Evolutionary conservation across 2,797 vertebrate genomes (phyloP), one percentile per base, ranked within the genome.

Genomic region (Setipinna tenuifilis): DNA sequence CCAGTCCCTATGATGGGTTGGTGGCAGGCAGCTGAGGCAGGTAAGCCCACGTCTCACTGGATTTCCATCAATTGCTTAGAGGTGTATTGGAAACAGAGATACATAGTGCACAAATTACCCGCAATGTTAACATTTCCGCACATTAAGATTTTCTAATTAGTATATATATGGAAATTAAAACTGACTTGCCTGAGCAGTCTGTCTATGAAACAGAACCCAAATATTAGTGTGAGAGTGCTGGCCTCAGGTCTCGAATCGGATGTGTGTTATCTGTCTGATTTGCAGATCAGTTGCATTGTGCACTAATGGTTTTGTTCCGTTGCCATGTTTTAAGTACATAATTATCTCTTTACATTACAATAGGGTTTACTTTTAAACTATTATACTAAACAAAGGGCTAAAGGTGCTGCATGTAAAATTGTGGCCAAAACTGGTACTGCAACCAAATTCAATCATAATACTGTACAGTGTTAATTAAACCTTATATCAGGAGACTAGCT

Each of bases 21-120:
- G 95, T 94, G 95, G 92, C 93, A 93, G 7, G 94, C 92, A 93
- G 94, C 92, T 93, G 92, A 96, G 94, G 95, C 96, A 96, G 96
- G 94, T 95, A 95, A 93, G 93, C 94, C 90, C 93, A 92, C 91
- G 94, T 97, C 96, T 96, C 96, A 94, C 95, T 95, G 96, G 95
- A 96, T 97, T 97, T 97, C 93, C 92, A 95, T 96, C 95, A 96
- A 95, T 93, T 89, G 96, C 95, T 95, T 71, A 87, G 93, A 96
- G 96, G 93, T 95, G 95, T 94, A 93, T 94, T 89, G 91, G 93
- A 93, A 94, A 95, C 92, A 93, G 94, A 95, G 92, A 81, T 83
- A 93, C 93, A 89, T 87, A 82, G 86, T 86, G 88, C 90, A 87
- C 93, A 95, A 95, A 96, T 95, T 95, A 95, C 91, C 92, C 89